These are phyloP conservation scores for Byasa hedistus DNA, from an alignment of 2,888 invertebrate species.

Conservation along the genomic window DNA sequence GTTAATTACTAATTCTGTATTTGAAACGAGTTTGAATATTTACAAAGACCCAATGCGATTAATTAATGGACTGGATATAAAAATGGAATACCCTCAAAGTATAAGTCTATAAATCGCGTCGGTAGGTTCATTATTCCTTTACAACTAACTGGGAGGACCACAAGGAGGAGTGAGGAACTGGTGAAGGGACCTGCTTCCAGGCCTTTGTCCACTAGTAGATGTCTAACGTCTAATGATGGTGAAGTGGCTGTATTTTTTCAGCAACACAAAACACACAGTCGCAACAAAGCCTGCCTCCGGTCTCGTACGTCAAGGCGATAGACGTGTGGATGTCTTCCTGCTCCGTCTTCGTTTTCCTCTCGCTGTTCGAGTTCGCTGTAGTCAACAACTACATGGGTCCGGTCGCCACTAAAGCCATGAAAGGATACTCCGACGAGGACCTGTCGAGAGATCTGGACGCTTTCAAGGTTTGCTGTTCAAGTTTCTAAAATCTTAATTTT, in stretches of 20 bases:
- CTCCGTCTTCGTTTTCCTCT: conserved; percentile 94
- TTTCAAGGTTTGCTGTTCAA: conserved; percentile 80
- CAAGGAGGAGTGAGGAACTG: no score
- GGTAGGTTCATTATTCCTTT: no score
- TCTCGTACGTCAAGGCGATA: conserved; percentile 95
- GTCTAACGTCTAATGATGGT: no score
- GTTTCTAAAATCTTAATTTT: background rate
- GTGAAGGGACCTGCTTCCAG: no score
- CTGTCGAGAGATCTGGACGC: conserved; percentile 85
- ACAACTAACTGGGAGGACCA: no score
- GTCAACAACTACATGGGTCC: conserved; percentile 95
- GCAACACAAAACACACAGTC: conserved; percentile 96
- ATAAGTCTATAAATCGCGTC: no score
- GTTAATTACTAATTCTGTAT: no score
- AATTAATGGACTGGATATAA: no score
- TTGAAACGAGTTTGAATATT: no score
- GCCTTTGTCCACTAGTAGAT: no score
- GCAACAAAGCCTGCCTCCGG: conserved; percentile 92
- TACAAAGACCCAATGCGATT: no score
- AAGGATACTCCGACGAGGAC: conserved; percentile 93
- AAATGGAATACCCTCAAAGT: no score
- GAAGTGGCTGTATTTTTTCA: conserved; percentile 45
- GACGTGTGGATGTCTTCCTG: conserved; percentile 97
- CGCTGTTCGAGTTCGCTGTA: conserved; percentile 93
- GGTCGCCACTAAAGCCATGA: conserved; percentile 92